phyloP scores from a whole-genome alignment of 2,888 invertebrate genomes.

The Eudasyphora cyanicolor region DNA sequence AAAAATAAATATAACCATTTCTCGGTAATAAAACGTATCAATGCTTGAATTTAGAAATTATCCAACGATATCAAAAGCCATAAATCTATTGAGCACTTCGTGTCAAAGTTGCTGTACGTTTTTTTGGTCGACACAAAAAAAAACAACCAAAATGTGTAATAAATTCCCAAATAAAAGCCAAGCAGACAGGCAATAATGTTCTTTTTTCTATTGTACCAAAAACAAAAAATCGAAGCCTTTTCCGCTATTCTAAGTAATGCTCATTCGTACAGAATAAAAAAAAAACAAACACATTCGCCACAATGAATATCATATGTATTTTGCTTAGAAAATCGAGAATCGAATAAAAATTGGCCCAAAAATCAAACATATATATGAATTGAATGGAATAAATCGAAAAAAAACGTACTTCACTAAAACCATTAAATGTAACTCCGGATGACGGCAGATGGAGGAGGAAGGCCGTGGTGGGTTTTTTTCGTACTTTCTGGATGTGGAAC shows the following conservation, averaged over 20 bases:
- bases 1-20: slow-evolving; percentile 42
- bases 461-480: slow-evolving; percentile 30
- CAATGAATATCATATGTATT: slow-evolving; percentile 17
- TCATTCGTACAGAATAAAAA: background rate
- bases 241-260: background rate
- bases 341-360: background rate
- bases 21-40: slow-evolving; percentile 34
- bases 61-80: slow-evolving; percentile 52
- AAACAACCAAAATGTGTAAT: background rate
- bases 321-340: background rate
- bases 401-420: slow-evolving; percentile 51
- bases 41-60: slow-evolving; percentile 41
- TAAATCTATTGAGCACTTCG: slow-evolving; percentile 44
- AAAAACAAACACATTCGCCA: background rate
- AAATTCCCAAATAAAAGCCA: background rate
- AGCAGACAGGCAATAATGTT: background rate
- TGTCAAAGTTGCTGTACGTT: background rate
- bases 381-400: slow-evolving; percentile 32
- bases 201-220: background rate
- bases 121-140: background rate
- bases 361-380: background rate
- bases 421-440: slow-evolving; percentile 39
- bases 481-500: background rate
- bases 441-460: slow-evolving; percentile 27
- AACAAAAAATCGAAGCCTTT: background rate